phyloP scores from a whole-genome alignment of 2,888 invertebrate genomes.

The Epiblema foenella region DNA sequence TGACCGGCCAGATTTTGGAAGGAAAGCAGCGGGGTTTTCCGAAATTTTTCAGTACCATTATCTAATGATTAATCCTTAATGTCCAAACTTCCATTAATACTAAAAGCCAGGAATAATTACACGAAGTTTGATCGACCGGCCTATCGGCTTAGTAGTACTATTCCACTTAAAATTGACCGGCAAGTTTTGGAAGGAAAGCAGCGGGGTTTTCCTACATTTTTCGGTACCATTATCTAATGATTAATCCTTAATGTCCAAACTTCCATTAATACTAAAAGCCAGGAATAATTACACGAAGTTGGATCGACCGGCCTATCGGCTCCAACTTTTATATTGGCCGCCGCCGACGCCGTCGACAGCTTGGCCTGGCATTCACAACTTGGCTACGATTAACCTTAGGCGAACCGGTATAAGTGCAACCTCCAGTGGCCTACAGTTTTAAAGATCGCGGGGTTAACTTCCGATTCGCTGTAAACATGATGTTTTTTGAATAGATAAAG shows the following conservation, averaged over 20 bases:
- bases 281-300: constrained; percentile 30
- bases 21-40: not conserved
- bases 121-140: constrained; percentile 19
- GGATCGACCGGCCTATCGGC: constrained; percentile 11
- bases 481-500: not conserved
- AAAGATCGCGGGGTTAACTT: not conserved
- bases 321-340: constrained; percentile 36
- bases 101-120: constrained; percentile 26
- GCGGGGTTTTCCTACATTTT: not conserved
- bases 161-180: no score
- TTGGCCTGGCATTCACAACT: not conserved
- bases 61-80: constrained; percentile 33
- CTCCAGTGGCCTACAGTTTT: not conserved
- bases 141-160: not conserved
- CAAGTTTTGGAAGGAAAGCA: not conserved
- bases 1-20: not conserved
- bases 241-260: constrained; percentile 34
- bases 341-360: constrained; percentile 17
- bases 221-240: constrained; percentile 22
- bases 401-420: not conserved
- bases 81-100: constrained; percentile 37
- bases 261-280: constrained; percentile 36
- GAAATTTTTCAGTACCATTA: constrained; percentile 13
- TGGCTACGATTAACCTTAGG: not conserved
- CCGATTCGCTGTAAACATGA: not conserved